Percentiles rank a stretch among this genome's conserved stretches.
Conservation (phyloP, 1,140 invertebrate species). For the Thalassaphorura encarpata region DNA sequence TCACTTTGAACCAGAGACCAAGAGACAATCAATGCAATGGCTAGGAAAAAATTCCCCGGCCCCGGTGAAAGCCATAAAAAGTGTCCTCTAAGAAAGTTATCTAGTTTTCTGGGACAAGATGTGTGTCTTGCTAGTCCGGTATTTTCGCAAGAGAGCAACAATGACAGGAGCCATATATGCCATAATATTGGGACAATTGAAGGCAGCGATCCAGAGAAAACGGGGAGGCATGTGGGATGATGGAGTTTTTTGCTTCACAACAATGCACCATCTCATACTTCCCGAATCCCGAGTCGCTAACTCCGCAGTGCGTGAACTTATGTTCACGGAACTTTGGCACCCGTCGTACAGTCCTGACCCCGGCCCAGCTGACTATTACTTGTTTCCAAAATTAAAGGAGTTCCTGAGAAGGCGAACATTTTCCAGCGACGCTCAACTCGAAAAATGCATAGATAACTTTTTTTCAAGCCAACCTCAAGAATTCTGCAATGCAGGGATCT, state of each 20-base stretch:
- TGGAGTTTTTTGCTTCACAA: background rate
- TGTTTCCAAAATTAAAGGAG: background rate
- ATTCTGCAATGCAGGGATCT: background rate
- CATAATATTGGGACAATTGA: background rate
- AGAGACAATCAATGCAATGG: slow-evolving; percentile 11
- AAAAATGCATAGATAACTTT: background rate
- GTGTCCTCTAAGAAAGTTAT: slow-evolving; percentile 33
- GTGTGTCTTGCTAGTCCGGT: slow-evolving; percentile 32
- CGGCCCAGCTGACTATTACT: background rate
- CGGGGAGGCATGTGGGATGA: background rate
- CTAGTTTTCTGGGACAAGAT: slow-evolving; percentile 36
- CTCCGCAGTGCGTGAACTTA: background rate
- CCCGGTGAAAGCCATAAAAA: slow-evolving; percentile 1
- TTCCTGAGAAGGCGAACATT: background rate
- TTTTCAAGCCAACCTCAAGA: background rate
- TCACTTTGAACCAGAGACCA: slow-evolving; percentile 10
- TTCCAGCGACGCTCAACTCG: background rate
- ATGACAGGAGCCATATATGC: background rate
- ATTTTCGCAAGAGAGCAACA: background rate
- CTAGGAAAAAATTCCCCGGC: background rate
- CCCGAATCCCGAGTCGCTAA: background rate
- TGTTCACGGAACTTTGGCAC: background rate
- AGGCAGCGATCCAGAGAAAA: background rate
- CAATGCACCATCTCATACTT: background rate
- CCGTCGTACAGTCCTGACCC: background rate